Percentiles rank a stretch among this genome's conserved stretches.
Evolutionary conservation across 2,797 vertebrate genomes (phyloP).

Genomic region (Anabas testudineus): DNA sequence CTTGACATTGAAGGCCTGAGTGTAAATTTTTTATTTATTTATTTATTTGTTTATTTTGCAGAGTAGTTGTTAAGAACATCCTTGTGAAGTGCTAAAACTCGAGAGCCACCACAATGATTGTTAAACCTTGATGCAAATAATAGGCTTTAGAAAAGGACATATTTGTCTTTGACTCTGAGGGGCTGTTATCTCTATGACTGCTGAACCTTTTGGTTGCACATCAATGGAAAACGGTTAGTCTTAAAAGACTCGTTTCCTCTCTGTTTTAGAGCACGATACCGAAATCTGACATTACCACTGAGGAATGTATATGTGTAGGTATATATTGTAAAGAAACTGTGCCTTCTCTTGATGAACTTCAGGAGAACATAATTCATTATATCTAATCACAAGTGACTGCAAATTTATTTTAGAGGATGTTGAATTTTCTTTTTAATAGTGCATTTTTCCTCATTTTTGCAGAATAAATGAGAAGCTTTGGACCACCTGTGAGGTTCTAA

Average conservation of each 20-base stretch:
- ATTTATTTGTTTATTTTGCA: background rate
- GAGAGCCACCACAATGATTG: background rate
- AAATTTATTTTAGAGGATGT: background rate
- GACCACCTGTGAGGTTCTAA: background rate
- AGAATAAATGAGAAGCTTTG: background rate
- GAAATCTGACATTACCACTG: constrained; percentile 7
- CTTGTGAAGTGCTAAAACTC: background rate
- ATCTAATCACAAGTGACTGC: background rate
- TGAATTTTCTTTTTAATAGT: too few species aligned
- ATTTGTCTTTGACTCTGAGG: background rate
- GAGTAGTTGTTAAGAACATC: background rate
- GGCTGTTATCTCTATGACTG: background rate
- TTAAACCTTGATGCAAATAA: constrained; percentile 13
- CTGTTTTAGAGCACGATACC: background rate
- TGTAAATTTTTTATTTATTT: background rate
- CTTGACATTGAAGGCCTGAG: background rate
- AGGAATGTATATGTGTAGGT: too few species aligned
- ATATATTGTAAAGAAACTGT: constrained; percentile 4
- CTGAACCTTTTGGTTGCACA: background rate
- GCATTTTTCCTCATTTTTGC: background rate
- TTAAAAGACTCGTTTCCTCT: background rate
- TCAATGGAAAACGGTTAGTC: constrained; percentile 13
- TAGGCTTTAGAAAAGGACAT: background rate
- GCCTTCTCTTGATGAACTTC: too few species aligned
- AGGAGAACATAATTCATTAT: background rate